Percentiles rank a stretch among this genome's conserved stretches.
These are phyloP conservation scores for Noctua comes DNA, from an alignment of 2,888 invertebrate species.

Conservation along the genomic window DNA sequence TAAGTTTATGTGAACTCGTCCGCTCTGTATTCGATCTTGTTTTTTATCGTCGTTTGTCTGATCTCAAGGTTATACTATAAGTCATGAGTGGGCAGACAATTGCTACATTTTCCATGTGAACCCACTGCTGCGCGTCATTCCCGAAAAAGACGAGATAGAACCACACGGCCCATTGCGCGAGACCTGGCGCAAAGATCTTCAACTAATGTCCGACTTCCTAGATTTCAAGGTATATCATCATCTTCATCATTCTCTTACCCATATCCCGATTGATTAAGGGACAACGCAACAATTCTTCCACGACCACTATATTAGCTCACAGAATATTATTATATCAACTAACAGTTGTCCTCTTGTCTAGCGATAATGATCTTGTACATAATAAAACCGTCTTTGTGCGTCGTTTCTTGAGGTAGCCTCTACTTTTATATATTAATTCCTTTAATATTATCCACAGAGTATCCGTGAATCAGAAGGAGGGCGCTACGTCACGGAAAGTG, in stretches of 20 bases:
- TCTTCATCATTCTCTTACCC: neutral
- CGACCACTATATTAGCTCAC: neutral
- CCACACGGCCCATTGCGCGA: conserved; percentile 84
- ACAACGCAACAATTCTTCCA: neutral
- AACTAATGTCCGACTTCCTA: conserved; percentile 91
- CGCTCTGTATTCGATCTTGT: neutral
- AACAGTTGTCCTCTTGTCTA: neutral
- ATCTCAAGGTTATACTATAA: conserved; percentile 88
- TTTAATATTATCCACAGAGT: conserved; percentile 75
- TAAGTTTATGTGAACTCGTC: neutral
- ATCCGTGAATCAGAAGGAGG: conserved; percentile 86
- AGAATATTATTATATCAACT: neutral
- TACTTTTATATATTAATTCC: neutral
- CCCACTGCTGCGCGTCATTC: conserved; percentile 84
- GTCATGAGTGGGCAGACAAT: conserved; percentile 91
- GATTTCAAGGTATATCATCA: conserved; percentile 89
- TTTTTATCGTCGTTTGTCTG: neutral
- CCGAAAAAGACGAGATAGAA: conserved; percentile 83
- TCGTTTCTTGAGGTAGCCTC: neutral
- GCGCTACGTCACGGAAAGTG: conserved; percentile 90
- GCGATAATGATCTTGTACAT: neutral
- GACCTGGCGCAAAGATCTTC: conserved; percentile 90
- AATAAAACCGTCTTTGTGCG: neutral
- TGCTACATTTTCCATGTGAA: conserved; percentile 90
- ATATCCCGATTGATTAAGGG: neutral